phyloP scores from a whole-genome alignment of 2,113 vertebrate genomes.

The Chroicocephalus ridibundus region DNA sequence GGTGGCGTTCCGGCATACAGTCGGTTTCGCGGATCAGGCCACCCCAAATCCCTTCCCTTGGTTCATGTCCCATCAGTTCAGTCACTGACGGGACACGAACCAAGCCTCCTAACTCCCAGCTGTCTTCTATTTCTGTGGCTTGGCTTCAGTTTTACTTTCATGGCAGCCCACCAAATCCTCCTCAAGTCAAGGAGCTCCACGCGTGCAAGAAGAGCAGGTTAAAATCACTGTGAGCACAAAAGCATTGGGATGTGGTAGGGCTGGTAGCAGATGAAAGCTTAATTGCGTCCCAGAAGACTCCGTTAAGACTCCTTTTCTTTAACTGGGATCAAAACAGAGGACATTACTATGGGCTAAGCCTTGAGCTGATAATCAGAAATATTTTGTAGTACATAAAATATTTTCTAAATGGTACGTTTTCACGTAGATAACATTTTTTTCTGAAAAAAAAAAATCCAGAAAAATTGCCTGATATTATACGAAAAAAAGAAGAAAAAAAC shows the following conservation, averaged over 20 bases:
- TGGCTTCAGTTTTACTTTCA: neutral
- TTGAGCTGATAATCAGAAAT: neutral
- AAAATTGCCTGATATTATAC: neutral
- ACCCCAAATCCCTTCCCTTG: neutral
- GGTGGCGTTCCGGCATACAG: neutral
- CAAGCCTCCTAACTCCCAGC: neutral
- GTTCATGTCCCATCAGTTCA: neutral
- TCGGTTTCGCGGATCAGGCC: accelerated
- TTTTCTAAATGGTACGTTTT: neutral
- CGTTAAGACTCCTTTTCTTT: neutral
- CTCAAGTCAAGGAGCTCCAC: neutral
- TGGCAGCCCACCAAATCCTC: neutral
- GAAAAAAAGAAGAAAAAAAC: neutral
- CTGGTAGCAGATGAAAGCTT: neutral
- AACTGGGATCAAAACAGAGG: neutral
- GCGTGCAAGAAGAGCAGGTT: neutral
- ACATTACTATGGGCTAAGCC: neutral
- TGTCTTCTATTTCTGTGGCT: neutral
- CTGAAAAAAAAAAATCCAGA: neutral
- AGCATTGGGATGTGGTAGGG: neutral
- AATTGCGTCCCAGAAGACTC: neutral
- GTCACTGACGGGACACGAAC: neutral
- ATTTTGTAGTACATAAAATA: neutral
- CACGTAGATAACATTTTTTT: neutral
- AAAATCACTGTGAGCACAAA: neutral